Base-by-base conservation (phyloP, 2,113 vertebrate genomes). In the Stictonetta naevosa region DNA sequence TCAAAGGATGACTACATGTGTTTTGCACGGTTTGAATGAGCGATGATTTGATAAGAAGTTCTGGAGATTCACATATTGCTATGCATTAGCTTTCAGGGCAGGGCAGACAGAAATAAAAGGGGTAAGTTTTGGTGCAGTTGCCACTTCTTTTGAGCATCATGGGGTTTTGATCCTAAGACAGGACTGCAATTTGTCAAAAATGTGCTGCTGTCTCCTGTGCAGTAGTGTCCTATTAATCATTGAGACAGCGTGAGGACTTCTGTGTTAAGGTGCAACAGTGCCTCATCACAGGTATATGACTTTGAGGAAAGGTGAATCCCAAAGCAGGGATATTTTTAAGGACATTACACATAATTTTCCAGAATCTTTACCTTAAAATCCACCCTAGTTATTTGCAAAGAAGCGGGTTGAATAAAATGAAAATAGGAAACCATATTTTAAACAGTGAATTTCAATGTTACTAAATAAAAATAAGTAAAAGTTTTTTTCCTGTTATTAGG, bases 101-200 rank as follows among this genome's bases (percentile, higher is more conserved):
- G 46, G 10, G 23, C 16, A 86, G 33, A 81, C 22, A 94, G 53
- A 58, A 83, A 71, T 66, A 76, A 42, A 81, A 60, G 53, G 25
- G 14, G 4, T 40, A 13, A n/a, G 33, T 86, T 96, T 81, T 59
- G 42, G 38, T 14, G 19, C 34, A 84, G 53, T 50, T 86, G 80
- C n/a, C 48, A 50, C 64, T 78, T 74, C n/a, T 78, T 89, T 44
- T 72, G 28, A 44, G 73, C n/a, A 66, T 69, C 91, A 40, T 26
- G 58, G 38, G 60, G 40, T 68, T 86, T 76, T 88, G 80, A 56
- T 56, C 38, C 72, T 72, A 64, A 73, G 53, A 68, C 26, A 93
- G 48, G 56, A 78, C 38, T 12, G 68, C 59, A 93, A 88, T 94
- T 96, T 96, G 80, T 92, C 86, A n/a, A 81, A 88, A 92, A 81